Conservation (phyloP, 2,888 invertebrate species). For the Seira musarum region DNA sequence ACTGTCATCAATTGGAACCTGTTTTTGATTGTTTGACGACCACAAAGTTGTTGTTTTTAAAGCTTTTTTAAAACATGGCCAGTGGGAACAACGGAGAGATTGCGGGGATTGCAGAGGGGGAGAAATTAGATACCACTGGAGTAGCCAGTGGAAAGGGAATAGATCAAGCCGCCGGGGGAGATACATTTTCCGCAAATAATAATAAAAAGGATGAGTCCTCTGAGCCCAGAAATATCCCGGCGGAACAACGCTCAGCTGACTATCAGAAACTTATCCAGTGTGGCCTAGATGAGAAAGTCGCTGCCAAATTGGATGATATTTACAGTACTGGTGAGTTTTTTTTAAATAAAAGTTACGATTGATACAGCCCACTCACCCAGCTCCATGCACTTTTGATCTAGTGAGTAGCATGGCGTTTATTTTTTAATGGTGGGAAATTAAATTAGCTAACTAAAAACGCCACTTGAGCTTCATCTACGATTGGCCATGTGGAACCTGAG, state of each 20-base stretch:
- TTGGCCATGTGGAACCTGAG: conserved; percentile 50
- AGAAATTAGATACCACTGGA: conserved; percentile 45
- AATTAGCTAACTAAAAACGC: conserved; percentile 55
- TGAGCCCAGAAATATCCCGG: conserved; percentile 67
- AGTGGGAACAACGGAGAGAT: conserved; percentile 65
- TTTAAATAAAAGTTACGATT: neutral
- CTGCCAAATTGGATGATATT: conserved; percentile 96
- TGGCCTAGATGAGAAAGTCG: conserved; percentile 95
- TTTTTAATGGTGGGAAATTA: conserved; percentile 39
- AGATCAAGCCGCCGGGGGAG: conserved; percentile 59
- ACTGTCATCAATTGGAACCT: neutral
- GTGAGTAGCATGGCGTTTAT: conserved; percentile 60
- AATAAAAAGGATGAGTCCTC: conserved; percentile 64
- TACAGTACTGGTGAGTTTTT: conserved; percentile 86
- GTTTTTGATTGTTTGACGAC: neutral
- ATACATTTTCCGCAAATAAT: conserved; percentile 49
- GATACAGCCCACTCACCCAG: conserved; percentile 46
- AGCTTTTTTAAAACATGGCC: conserved; percentile 50
- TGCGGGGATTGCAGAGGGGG: conserved; percentile 54
- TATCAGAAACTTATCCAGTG: conserved; percentile 95
- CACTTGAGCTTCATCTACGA: conserved; percentile 22
- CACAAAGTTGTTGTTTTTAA: conserved; percentile 6
- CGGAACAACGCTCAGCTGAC: conserved; percentile 79
- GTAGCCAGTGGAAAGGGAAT: conserved; percentile 56
- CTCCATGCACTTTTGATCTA: conserved; percentile 52